phyloP scores from a whole-genome alignment of 2,888 invertebrate genomes.

The Acutogordius australiensis region DNA sequence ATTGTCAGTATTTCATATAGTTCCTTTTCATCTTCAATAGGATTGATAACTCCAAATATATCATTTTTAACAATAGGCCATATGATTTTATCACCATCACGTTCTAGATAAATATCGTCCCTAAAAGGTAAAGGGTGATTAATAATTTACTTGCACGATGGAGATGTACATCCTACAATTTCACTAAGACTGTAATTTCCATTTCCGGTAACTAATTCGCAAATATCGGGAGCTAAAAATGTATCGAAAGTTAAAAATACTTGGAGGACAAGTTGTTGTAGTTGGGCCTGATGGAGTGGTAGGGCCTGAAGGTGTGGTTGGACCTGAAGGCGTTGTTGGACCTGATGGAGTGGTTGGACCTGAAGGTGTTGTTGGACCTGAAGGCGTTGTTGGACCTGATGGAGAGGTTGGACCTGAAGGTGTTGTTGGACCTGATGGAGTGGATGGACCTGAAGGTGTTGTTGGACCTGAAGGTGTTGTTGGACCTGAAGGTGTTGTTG shows the following conservation, averaged over 20 bases:
- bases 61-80: not conserved
- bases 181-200: constrained; percentile 5
- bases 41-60: not conserved
- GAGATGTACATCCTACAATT: not conserved
- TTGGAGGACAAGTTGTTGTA: constrained; percentile 2
- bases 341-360: not conserved
- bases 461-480: not conserved
- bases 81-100: not conserved
- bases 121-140: not conserved
- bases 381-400: not conserved
- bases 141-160: constrained; percentile 8
- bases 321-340: not conserved
- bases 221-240: not conserved
- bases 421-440: not conserved
- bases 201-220: not conserved
- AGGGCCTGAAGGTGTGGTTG: not conserved
- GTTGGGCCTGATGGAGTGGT: not conserved
- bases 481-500: not conserved
- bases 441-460: not conserved
- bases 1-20: not conserved
- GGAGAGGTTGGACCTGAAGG: constrained; percentile 6
- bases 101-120: not conserved
- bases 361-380: not conserved
- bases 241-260: not conserved
- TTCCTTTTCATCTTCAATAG: not conserved